Evolutionary conservation across 2,888 invertebrate species (phyloP).

Genomic region (Tortrix viridana): DNA sequence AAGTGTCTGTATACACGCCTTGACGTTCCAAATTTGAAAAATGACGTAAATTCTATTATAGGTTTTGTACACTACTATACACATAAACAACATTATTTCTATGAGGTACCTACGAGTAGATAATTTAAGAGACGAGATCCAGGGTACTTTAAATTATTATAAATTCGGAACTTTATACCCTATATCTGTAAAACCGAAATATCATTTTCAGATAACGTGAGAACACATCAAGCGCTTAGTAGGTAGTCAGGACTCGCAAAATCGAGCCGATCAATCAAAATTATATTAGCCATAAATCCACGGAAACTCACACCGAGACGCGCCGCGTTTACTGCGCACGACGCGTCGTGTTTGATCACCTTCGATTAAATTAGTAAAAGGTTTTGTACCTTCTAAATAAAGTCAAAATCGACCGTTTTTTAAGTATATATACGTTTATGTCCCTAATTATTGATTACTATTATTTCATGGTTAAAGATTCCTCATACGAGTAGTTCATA

Average conservation of each 20-base stretch:
- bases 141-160: neutral
- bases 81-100: no score
- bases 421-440: no score
- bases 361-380: neutral
- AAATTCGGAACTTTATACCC: neutral
- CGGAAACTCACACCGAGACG: slow-evolving; percentile 43
- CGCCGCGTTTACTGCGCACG: slow-evolving; percentile 29
- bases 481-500: no score
- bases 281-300: slow-evolving; percentile 83
- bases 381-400: neutral
- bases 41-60: no score
- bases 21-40: no score
- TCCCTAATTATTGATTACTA: neutral
- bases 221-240: slow-evolving; percentile 27
- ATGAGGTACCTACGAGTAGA: no score
- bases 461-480: neutral
- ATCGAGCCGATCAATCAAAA: slow-evolving; percentile 79
- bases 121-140: no score
- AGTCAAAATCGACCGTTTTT: no score
- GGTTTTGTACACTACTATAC: no score
- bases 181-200: slow-evolving; percentile 6
- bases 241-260: slow-evolving; percentile 48
- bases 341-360: slow-evolving; percentile 1
- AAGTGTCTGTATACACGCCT: no score
- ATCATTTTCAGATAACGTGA: slow-evolving; percentile 27